A percentile compares a stretch with the other conserved stretches of the same genome.
phyloP scores from a whole-genome alignment of 2,797 vertebrate species.

The Harpagifer antarcticus region DNA sequence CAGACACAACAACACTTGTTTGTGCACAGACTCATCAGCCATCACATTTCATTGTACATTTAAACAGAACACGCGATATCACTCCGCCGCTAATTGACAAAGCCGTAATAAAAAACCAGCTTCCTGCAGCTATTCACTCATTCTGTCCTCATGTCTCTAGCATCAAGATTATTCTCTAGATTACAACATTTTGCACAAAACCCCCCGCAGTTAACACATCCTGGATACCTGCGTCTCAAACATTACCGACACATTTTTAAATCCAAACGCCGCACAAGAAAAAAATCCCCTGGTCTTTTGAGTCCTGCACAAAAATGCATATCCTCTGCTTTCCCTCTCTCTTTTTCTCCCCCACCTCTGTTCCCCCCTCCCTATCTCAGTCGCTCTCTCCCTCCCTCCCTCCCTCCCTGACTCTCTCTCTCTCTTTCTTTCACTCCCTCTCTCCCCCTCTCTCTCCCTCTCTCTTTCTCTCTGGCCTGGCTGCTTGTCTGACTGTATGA shows the following conservation, averaged over 20 bases:
- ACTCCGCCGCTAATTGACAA: conserved; percentile 18
- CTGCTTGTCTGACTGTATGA: conserved; percentile 90
- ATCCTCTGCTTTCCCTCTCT: conserved; percentile 78
- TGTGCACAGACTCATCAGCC: neutral
- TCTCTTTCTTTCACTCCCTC: conserved; percentile 24
- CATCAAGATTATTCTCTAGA: conserved; percentile 11
- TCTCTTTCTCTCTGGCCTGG: conserved; percentile 79
- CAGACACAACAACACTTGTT: neutral
- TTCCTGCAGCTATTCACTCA: conserved; percentile 32
- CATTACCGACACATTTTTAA: conserved; percentile 57
- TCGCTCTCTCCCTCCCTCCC: conserved; percentile 5
- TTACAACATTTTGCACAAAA: conserved; percentile 27
- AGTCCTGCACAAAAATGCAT: conserved; percentile 81
- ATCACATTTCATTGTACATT: neutral
- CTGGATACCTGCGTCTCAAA: conserved; percentile 33
- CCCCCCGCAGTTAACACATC: conserved; percentile 7
- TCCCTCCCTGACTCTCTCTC: conserved; percentile 21
- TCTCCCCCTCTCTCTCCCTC: conserved; percentile 44
- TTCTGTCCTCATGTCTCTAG: conserved; percentile 11
- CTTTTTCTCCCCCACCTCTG: conserved; percentile 73
- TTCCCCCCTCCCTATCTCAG: conserved; percentile 58
- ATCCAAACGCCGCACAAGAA: conserved; percentile 74
- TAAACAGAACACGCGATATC: conserved; percentile 1
- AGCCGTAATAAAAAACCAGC: conserved; percentile 16
- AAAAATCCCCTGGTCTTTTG: conserved; percentile 79